phyloP scores from a whole-genome alignment of 2,888 invertebrate genomes.

The Ornithoptera alexandrae region DNA sequence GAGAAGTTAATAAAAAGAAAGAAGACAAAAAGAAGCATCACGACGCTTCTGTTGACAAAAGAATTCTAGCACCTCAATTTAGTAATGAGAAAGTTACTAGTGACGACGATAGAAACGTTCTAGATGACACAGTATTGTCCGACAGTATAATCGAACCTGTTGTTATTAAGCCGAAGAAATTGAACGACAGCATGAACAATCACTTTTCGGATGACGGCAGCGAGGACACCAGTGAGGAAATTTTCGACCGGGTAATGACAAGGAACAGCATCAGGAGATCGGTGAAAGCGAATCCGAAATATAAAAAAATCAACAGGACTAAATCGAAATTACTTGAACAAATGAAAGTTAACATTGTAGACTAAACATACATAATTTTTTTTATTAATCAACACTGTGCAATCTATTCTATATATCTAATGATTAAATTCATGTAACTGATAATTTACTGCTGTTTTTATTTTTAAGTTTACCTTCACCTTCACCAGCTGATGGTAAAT shows the following conservation, averaged over 20 bases:
- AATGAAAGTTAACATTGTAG: conserved; percentile 68
- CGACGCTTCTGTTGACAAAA: conserved; percentile 51
- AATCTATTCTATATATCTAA: conserved; percentile 28
- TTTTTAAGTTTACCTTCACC: neutral
- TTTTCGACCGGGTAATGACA: conserved; percentile 72
- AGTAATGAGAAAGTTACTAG: conserved; percentile 61
- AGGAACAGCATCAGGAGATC: conserved; percentile 70
- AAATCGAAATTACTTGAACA: conserved; percentile 73
- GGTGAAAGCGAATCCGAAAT: conserved; percentile 75
- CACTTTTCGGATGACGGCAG: conserved; percentile 75
- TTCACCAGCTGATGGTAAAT: too few species aligned
- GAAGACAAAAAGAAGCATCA: conserved; percentile 64
- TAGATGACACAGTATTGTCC: conserved; percentile 56
- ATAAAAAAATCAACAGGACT: conserved; percentile 71
- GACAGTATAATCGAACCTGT: conserved; percentile 58
- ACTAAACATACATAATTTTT: conserved; percentile 42
- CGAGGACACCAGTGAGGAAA: conserved; percentile 75
- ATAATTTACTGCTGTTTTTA: conserved; percentile 12
- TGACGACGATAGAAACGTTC: conserved; percentile 58
- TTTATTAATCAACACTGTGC: conserved; percentile 23
- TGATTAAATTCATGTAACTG: conserved; percentile 32
- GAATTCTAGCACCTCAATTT: conserved; percentile 51
- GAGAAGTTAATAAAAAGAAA: conserved; percentile 61
- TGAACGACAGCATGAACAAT: conserved; percentile 74
- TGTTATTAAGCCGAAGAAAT: conserved; percentile 60